A percentile compares a stretch with the other conserved stretches of the same genome.
These are phyloP conservation scores for Caligus rogercresseyi DNA, from an alignment of 1,140 invertebrate species.

Conservation along the genomic window DNA sequence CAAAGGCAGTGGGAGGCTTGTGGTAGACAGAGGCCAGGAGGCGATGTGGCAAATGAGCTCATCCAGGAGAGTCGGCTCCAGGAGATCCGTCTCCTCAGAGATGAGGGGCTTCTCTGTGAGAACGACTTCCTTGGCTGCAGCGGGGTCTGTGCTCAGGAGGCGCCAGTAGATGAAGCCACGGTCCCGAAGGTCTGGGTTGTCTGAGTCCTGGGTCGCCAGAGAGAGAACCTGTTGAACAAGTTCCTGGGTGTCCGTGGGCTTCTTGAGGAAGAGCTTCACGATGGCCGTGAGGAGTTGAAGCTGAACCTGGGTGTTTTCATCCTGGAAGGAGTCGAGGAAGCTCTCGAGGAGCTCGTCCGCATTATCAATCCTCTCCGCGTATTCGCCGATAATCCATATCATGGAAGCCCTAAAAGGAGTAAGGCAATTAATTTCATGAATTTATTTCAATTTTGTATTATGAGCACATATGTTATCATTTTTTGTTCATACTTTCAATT, in stretches of 20 bases:
- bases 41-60: conserved; percentile 99
- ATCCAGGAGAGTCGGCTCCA: conserved; percentile 92
- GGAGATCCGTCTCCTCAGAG: conserved; percentile 83
- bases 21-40: conserved; percentile 97
- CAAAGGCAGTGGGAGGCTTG: conserved; percentile 95
- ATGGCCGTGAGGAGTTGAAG: conserved; percentile 91
- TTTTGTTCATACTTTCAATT: too few species aligned
- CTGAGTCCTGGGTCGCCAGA: conserved; percentile 54
- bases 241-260: conserved; percentile 94
- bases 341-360: conserved; percentile 95
- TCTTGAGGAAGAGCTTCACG: conserved; percentile 93
- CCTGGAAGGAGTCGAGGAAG: conserved; percentile 98
- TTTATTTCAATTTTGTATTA: too few species aligned
- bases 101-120: conserved; percentile 97
- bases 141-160: conserved; percentile 91
- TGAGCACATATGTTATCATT: too few species aligned
- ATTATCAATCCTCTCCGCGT: conserved; percentile 98
- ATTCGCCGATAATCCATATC: conserved; percentile 99
- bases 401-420: conserved; percentile 67
- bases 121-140: conserved; percentile 96
- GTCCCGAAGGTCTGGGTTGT: conserved; percentile 95
- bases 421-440: too few species aligned
- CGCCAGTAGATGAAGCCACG: conserved; percentile 99
- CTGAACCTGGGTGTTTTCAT: conserved; percentile 98
- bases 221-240: conserved; percentile 57